phyloP scores from a whole-genome alignment of 2,888 invertebrate species.

The Eristalinus sepulchralis region DNA sequence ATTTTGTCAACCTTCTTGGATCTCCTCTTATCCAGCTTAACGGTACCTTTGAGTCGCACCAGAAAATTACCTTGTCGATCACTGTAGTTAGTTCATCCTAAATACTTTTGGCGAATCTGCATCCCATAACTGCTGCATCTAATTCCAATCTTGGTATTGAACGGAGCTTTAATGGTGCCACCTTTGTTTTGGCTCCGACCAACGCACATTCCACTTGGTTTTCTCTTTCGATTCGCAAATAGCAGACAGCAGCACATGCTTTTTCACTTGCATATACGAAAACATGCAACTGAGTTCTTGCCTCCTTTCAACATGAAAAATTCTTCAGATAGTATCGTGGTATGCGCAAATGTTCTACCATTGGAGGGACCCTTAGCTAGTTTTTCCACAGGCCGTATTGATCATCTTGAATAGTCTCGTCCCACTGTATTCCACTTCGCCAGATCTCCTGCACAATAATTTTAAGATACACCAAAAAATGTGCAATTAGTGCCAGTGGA shows the following conservation, averaged over 20 bases:
- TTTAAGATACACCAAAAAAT: conserved; percentile 31
- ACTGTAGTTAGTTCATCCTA: conserved; percentile 6
- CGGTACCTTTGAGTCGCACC: conserved; percentile 26
- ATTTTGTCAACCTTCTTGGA: neutral
- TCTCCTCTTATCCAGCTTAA: conserved; percentile 2
- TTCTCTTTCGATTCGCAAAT: neutral
- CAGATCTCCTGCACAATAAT: neutral
- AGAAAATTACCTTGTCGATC: conserved; percentile 32
- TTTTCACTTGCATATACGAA: conserved; percentile 23
- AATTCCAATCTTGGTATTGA: conserved; percentile 16
- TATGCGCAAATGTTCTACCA: conserved; percentile 1
- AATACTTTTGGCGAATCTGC: conserved; percentile 8
- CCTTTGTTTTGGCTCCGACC: conserved; percentile 13
- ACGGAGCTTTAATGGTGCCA: conserved; percentile 2
- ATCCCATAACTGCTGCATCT: conserved; percentile 22
- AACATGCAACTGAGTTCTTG: conserved; percentile 33
- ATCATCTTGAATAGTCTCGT: too few species aligned
- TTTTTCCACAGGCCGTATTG: conserved; percentile 59
- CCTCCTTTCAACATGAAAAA: conserved; percentile 42
- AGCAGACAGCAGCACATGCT: conserved; percentile 9
- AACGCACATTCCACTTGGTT: conserved; percentile 14
- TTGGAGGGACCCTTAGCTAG: conserved; percentile 69
- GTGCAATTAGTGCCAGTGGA: neutral
- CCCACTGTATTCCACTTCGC: conserved; percentile 2
- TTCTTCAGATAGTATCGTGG: neutral